These are phyloP conservation scores for Aspidapion aeneum DNA, from an alignment of 2,888 invertebrate species.

Conservation along the genomic window DNA sequence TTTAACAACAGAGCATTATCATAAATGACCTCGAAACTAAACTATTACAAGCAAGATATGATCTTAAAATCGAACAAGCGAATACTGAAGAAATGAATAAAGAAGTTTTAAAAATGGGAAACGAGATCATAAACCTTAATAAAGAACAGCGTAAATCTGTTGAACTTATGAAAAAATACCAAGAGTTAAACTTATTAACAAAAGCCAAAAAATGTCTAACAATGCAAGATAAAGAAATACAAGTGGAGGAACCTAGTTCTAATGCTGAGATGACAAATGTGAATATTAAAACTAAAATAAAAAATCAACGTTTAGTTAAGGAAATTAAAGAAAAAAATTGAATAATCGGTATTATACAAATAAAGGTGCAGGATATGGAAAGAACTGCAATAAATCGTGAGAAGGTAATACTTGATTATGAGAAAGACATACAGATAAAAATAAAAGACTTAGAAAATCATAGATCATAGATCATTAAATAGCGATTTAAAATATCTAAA, in stretches of 20 bases:
- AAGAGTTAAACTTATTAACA: neutral
- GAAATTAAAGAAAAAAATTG: neutral
- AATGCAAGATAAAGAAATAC: no score
- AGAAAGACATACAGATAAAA: neutral
- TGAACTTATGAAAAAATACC: neutral
- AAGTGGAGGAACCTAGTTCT: neutral
- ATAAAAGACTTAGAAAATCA: neutral
- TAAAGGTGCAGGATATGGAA: neutral
- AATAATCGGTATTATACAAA: neutral
- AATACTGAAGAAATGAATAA: neutral
- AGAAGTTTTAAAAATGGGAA: neutral
- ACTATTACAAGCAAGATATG: neutral
- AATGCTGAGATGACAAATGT: neutral
- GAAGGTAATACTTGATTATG: neutral
- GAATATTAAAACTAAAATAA: neutral
- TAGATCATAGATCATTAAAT: neutral
- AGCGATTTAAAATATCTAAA: neutral
- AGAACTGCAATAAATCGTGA: neutral
- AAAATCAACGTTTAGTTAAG: neutral
- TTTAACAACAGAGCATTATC: neutral
- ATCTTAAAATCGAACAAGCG: neutral
- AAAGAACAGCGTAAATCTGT: neutral
- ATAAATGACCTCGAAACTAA: neutral
- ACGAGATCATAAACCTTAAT: neutral
- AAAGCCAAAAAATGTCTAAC: neutral